These are phyloP conservation scores for Tipula vernalis DNA, from an alignment of 2,888 invertebrate species.

Conservation along the genomic window DNA sequence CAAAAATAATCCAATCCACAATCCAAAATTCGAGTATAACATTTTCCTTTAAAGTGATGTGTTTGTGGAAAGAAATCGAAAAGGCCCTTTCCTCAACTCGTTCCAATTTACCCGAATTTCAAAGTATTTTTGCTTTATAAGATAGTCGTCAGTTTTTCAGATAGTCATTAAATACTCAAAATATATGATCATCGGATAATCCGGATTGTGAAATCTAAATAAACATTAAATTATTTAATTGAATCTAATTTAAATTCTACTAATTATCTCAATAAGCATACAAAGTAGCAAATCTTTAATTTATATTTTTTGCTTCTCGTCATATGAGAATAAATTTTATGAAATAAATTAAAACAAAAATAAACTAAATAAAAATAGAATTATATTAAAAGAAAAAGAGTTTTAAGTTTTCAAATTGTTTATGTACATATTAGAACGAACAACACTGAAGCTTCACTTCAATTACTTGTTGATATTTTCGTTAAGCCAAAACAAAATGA, in stretches of 20 bases:
- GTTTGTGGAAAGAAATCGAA: too few relatives aligned
- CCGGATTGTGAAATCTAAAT: neutral
- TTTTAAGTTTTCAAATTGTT: too few relatives aligned
- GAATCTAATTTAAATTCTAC: neutral
- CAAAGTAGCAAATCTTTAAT: neutral
- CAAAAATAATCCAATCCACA: too few relatives aligned
- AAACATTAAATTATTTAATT: neutral
- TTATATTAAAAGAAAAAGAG: neutral
- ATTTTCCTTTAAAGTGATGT: too few relatives aligned
- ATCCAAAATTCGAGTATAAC: too few relatives aligned
- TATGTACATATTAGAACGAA: neutral
- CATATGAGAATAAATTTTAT: neutral
- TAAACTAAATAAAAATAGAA: neutral
- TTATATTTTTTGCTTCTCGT: neutral
- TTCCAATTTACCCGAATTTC: too few relatives aligned
- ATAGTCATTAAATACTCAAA: too few relatives aligned
- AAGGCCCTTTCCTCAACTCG: too few relatives aligned
- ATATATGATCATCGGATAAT: too few relatives aligned
- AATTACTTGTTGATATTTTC: neutral
- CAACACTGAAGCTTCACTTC: neutral
- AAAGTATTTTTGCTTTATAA: too few relatives aligned
- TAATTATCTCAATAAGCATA: neutral
- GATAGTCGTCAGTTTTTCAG: too few relatives aligned
- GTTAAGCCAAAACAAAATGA: neutral
- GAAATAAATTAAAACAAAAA: neutral